Percentiles rank a stretch among this genome's conserved stretches.
Evolutionary conservation across 2,797 vertebrate genomes (phyloP).

Genomic region (Oreortyx pictus): DNA sequence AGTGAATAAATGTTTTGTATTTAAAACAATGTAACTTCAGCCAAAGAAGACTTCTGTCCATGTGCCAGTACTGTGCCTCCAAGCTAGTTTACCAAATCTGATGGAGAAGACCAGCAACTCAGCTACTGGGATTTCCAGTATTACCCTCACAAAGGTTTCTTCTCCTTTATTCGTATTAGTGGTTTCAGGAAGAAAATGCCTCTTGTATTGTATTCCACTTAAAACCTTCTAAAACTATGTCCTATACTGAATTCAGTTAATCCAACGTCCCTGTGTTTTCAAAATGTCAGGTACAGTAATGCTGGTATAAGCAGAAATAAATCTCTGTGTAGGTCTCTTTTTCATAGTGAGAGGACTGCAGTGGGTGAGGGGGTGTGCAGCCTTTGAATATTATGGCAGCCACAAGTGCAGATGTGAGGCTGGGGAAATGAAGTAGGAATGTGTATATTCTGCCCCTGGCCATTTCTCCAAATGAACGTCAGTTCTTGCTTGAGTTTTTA

Average conservation of each 20-base stretch:
- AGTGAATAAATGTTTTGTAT: background rate
- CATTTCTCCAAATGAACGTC: background rate
- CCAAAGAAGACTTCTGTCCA: background rate
- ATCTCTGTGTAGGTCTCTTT: background rate
- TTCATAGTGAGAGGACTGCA: background rate
- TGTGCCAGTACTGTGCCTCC: background rate
- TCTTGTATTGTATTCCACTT: background rate
- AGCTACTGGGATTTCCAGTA: background rate
- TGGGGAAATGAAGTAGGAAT: background rate
- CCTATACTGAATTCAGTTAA: background rate
- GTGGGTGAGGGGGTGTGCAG: background rate
- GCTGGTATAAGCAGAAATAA: background rate
- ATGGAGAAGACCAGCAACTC: background rate
- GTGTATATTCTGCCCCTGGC: background rate
- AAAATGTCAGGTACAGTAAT: background rate
- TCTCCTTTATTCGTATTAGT: background rate
- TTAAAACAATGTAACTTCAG: background rate
- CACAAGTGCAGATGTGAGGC: background rate
- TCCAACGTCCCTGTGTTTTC: background rate
- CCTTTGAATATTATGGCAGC: background rate
- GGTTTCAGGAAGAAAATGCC: background rate
- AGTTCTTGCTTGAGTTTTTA: slow-evolving; percentile 28
- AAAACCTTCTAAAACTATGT: background rate
- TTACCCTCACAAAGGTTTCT: background rate
- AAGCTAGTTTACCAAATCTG: background rate